These are phyloP conservation scores for Amniataba percoides DNA, from an alignment of 2,797 vertebrate species.

Conservation along the genomic window DNA sequence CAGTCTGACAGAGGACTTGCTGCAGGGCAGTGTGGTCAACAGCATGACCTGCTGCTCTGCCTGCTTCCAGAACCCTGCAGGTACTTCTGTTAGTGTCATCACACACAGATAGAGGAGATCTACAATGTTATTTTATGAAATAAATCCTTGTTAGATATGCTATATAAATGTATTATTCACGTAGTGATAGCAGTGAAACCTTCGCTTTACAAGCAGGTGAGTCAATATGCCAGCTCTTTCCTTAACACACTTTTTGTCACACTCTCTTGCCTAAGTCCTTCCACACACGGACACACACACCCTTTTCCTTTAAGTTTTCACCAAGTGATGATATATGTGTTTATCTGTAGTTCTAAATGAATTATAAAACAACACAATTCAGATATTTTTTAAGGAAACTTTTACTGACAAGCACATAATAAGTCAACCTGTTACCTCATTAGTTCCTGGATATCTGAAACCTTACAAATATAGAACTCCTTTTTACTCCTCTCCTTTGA, in stretches of 20 bases:
- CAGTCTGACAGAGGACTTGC: slow-evolving; percentile 27
- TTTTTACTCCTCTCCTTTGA: slow-evolving; percentile 56
- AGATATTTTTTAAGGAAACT: not conserved
- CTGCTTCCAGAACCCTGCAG: slow-evolving; percentile 9
- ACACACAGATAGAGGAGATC: not conserved
- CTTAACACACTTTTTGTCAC: not conserved
- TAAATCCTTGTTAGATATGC: not conserved
- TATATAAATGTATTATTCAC: no score
- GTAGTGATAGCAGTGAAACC: no score
- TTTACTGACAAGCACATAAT: not conserved
- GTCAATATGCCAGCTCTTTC: not conserved
- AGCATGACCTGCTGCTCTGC: slow-evolving; percentile 35
- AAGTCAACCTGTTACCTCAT: slow-evolving; percentile 31
- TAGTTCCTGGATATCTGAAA: slow-evolving; percentile 45
- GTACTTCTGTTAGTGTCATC: not conserved
- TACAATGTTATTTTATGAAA: not conserved
- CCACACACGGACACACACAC: not conserved
- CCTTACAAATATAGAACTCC: slow-evolving; percentile 37
- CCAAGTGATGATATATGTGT: not conserved
- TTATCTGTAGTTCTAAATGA: not conserved
- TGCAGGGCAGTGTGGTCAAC: slow-evolving; percentile 29
- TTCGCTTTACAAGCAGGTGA: not conserved
- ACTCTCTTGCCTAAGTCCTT: not conserved
- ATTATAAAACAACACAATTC: not conserved
- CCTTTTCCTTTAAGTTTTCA: not conserved